Base-by-base conservation (phyloP, 2,888 invertebrate genomes). In the Phaonia tiefii region DNA sequence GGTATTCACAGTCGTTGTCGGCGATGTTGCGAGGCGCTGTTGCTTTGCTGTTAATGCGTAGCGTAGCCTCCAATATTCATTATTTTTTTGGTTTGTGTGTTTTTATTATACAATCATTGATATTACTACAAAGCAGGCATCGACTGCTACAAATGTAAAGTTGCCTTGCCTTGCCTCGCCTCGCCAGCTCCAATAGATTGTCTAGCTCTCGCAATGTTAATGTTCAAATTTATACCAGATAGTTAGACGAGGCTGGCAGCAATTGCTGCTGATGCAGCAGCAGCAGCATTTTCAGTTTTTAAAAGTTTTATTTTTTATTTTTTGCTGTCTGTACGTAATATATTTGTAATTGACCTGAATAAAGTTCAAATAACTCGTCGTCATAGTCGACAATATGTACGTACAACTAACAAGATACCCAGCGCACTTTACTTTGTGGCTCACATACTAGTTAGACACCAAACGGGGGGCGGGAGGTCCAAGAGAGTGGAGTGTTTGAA, bases 341-440 rank as follows among this genome's bases (percentile, higher is more conserved):
- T 89, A 87, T 88, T 88, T 89, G 87, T 87, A 86, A 89, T 87
- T 89, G 89, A 89, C 89, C 90, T 89, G 89, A 90, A 89, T 89
- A 89, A 88, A 89, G 89, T 89, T 90, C 90, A 89, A 89, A 89
- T 86, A 87, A 88, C 88, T 88, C 86, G 80, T 56, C 56, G 56
- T 56, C 56, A 84, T 84, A 4, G 60, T 78, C 75, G 75, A 78
- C 78, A 78, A 75, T 66, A n/a, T n/a, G n/a, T n/a, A n/a, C n/a
- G n/a, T n/a, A n/a, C n/a, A n/a, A n/a, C n/a, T n/a, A n/a, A n/a
- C n/a, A n/a, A n/a, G n/a, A n/a, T 31, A 31, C 31, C 3, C 31
- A 31, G 31, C 31, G 42, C 63, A 63, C 63, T 42, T 60, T 60
- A 60, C 37, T 60, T 37, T 60, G 20, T 15, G 20, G 60, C 60